These are phyloP conservation scores for Zaprionus gabonicus DNA, from an alignment of 1,140 invertebrate species.

Conservation along the genomic window DNA sequence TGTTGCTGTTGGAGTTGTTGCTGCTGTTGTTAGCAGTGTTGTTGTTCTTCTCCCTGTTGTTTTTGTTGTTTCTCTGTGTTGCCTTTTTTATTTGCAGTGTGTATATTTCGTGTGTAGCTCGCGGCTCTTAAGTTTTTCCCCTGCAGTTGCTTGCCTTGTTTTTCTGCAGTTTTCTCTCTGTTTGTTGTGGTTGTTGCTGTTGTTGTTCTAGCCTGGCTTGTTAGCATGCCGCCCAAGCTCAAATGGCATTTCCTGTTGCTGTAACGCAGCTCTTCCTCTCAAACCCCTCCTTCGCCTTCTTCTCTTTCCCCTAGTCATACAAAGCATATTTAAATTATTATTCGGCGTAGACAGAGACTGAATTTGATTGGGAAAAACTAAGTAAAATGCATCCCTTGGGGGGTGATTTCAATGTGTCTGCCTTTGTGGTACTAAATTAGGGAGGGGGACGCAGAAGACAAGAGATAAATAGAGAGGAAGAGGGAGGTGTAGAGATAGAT, in stretches of 20 bases:
- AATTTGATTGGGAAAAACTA: conserved; percentile 72
- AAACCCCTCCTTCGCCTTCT: neutral
- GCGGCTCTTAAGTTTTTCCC: conserved; percentile 72
- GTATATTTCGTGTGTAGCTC: conserved; percentile 58
- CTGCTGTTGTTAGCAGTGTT: conserved; percentile 40
- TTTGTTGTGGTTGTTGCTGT: conserved; percentile 50
- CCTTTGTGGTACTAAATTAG: neutral
- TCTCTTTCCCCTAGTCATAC: conserved; percentile 1
- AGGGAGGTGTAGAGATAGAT: neutral
- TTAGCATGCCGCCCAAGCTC: conserved; percentile 63
- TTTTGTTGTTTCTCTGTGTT: conserved; percentile 54
- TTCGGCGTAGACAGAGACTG: conserved; percentile 61
- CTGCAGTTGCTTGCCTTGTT: conserved; percentile 26
- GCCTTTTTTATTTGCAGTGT: conserved; percentile 18
- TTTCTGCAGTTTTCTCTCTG: conserved; percentile 23
- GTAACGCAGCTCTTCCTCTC: neutral
- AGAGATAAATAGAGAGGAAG: neutral
- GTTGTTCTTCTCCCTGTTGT: conserved; percentile 12
- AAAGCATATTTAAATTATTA: conserved; percentile 78
- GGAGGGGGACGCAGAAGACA: neutral
- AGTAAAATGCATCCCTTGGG: conserved; percentile 59
- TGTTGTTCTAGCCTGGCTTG: conserved; percentile 56
- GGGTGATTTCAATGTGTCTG: conserved; percentile 11
- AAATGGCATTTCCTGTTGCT: conserved; percentile 74
- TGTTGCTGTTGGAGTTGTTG: conserved; percentile 48